phyloP scores from a whole-genome alignment of 2,113 vertebrate genomes.

The Phainopepla nitens region DNA sequence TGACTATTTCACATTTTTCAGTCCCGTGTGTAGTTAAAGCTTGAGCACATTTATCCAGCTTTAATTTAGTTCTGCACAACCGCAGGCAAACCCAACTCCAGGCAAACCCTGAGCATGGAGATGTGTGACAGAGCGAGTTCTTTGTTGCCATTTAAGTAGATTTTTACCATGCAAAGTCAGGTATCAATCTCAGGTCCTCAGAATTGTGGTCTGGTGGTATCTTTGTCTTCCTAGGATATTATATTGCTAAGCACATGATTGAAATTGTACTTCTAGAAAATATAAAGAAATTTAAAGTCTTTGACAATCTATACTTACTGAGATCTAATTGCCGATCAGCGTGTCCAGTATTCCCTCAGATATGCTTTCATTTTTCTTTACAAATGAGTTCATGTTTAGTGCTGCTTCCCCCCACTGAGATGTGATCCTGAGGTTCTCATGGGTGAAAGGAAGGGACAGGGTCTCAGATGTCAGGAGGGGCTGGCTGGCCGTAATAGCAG shows the following conservation, averaged over 20 bases:
- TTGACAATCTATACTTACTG: background rate
- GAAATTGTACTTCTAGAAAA: background rate
- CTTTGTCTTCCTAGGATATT: background rate
- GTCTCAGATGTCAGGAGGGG: background rate
- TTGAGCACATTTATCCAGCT: background rate
- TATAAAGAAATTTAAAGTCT: background rate
- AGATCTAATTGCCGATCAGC: background rate
- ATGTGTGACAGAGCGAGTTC: background rate
- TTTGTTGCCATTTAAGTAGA: background rate
- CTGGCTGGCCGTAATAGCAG: background rate
- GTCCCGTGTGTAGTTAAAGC: background rate
- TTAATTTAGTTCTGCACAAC: background rate
- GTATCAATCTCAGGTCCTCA: background rate
- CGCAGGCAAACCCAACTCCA: background rate
- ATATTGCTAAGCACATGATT: background rate
- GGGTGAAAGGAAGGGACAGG: background rate
- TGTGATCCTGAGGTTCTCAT: fast-evolving
- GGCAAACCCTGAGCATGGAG: background rate
- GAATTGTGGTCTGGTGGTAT: background rate
- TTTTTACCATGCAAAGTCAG: background rate
- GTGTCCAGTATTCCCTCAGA: background rate
- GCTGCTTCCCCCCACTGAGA: background rate
- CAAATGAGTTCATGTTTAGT: background rate
- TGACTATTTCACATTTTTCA: background rate
- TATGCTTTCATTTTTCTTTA: background rate